Evolutionary conservation across 2,113 vertebrate species (phyloP).

Genomic region (Accipiter virgatus): DNA sequence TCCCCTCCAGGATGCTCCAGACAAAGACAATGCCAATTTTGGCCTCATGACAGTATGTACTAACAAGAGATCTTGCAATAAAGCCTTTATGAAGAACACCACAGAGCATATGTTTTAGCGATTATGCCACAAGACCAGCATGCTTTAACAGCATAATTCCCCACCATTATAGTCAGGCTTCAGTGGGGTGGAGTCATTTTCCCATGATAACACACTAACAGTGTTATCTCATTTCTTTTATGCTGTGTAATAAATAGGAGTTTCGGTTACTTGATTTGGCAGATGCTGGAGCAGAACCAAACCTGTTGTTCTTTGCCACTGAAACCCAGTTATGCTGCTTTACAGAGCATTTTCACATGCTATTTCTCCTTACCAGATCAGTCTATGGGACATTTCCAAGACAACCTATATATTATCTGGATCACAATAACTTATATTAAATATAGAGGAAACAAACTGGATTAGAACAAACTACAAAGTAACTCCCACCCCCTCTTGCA

Average conservation of each 20-base stretch:
- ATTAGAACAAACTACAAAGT: not conserved
- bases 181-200: not conserved
- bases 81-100: not conserved
- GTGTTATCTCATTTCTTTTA: not conserved
- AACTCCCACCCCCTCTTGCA: not conserved
- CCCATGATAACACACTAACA: not conserved
- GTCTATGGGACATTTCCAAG: not conserved
- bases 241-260: not conserved
- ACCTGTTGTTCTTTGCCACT: not conserved
- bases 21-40: not conserved
- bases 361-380: not conserved
- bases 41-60: not conserved
- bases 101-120: not conserved
- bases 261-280: not conserved
- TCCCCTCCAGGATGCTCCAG: constrained; percentile 2
- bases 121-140: not conserved
- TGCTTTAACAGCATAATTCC: not conserved
- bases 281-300: not conserved
- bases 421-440: not conserved
- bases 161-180: not conserved
- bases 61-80: not conserved
- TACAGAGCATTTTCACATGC: not conserved
- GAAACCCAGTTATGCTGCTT: not conserved
- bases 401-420: not conserved
- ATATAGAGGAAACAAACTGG: not conserved